phyloP scores from a whole-genome alignment of 2,888 invertebrate species.

The Drosophila emarginata region DNA sequence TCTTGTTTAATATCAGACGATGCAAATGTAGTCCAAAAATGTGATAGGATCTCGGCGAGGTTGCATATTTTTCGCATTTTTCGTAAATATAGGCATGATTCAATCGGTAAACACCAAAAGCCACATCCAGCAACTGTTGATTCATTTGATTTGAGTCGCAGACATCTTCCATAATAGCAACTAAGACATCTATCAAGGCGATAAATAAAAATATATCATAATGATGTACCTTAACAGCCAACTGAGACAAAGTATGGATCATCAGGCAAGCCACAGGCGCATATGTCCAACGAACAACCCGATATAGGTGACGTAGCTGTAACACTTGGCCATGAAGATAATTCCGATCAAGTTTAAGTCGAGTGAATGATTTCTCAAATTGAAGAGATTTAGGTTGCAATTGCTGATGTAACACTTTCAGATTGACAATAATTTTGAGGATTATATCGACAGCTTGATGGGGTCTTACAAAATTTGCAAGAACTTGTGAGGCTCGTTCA shows the following conservation, averaged over 20 bases:
- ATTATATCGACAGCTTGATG: conserved; percentile 20
- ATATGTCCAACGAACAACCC: conserved; percentile 22
- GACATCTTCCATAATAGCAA: conserved; percentile 30
- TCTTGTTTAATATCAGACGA: conserved; percentile 60
- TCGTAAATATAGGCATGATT: conserved; percentile 15
- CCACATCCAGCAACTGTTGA: not conserved
- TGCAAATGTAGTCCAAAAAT: conserved; percentile 72
- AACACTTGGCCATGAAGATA: conserved; percentile 74
- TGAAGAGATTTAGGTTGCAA: not conserved
- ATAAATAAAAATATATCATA: conserved; percentile 55
- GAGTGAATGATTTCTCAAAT: not conserved
- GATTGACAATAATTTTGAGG: not conserved
- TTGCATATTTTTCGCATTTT: conserved; percentile 58
- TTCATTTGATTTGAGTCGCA: not conserved
- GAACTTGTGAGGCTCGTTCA: conserved; percentile 86
- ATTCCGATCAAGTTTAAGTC: conserved; percentile 41
- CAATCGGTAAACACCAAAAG: conserved; percentile 15
- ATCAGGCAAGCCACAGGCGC: not conserved
- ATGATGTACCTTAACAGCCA: not conserved
- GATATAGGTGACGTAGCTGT: conserved; percentile 43
- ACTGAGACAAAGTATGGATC: conserved; percentile 17
- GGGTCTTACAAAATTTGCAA: conserved; percentile 67
- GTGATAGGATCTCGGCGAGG: conserved; percentile 68
- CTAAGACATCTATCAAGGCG: conserved; percentile 30
- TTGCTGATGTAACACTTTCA: not conserved